Conservation (phyloP, 2,113 vertebrate genomes). For the Gallinago undulata region DNA sequence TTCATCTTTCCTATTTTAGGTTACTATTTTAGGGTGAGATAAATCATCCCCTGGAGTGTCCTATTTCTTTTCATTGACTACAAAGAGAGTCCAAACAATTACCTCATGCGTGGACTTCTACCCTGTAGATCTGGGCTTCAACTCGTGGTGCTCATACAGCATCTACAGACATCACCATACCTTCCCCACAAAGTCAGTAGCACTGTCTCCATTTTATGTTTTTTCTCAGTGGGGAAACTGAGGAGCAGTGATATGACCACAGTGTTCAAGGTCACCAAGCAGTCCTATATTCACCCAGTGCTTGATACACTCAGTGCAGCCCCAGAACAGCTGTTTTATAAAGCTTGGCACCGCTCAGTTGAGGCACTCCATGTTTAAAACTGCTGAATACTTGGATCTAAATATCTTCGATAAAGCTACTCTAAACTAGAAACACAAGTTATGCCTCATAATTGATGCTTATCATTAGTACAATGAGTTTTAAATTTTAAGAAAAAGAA, state of each 20-base stretch:
- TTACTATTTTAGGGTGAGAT: constrained; percentile 2
- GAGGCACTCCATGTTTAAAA: background rate
- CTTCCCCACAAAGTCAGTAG: background rate
- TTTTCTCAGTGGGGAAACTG: background rate
- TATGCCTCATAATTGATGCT: background rate
- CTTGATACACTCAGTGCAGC: background rate
- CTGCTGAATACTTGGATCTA: background rate
- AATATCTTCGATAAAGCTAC: background rate
- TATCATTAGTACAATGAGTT: background rate
- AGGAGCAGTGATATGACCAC: background rate
- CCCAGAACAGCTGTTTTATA: background rate
- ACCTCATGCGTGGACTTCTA: background rate
- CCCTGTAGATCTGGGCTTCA: background rate
- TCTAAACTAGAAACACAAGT: background rate
- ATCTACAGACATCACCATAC: fast-evolving
- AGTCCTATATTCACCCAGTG: background rate
- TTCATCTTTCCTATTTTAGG: constrained; percentile 11
- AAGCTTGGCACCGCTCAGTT: background rate
- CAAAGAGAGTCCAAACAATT: background rate
- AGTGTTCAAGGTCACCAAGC: background rate
- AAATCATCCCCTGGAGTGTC: background rate
- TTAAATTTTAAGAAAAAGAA: background rate
- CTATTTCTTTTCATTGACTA: constrained; percentile 11
- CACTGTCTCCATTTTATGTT: background rate
- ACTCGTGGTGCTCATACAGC: background rate